A percentile compares a stretch with the other conserved stretches of the same genome.
Evolutionary conservation across 2,797 vertebrate species (phyloP).

Genomic region (Diplodus puntazzo): DNA sequence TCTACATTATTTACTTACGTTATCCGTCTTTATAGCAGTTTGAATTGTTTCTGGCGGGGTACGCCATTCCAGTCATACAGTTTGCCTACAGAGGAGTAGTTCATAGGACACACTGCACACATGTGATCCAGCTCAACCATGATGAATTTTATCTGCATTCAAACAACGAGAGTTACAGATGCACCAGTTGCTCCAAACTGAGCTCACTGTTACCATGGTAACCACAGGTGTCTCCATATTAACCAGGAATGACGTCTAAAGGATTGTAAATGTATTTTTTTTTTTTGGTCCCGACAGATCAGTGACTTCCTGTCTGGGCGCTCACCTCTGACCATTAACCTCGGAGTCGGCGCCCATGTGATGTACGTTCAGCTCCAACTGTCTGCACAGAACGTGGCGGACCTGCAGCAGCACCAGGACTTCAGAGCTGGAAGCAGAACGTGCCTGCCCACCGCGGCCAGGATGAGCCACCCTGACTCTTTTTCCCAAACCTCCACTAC

Average conservation of each 20-base stretch:
- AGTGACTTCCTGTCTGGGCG: conserved; percentile 94
- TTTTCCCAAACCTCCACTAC: conserved; percentile 45
- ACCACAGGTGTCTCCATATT: not conserved
- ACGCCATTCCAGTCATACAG: not conserved
- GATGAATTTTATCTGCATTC: not conserved
- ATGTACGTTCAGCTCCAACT: conserved; percentile 97
- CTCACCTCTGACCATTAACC: conserved; percentile 91
- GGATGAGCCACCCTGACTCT: conserved; percentile 58
- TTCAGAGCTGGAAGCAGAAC: conserved; percentile 13
- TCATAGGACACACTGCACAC: not conserved
- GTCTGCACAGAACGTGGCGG: conserved; percentile 86
- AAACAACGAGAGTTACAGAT: not conserved
- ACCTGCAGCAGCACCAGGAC: conserved; percentile 67
- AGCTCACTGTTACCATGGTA: not conserved
- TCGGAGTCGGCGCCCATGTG: conserved; percentile 92
- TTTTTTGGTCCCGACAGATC: conserved; percentile 86
- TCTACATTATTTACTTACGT: not conserved
- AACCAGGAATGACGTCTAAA: not conserved
- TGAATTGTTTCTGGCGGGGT: not conserved
- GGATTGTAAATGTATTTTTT: conserved; percentile 1
- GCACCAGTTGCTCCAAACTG: not conserved
- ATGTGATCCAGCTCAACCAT: not conserved
- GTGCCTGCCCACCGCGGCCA: conserved; percentile 38
- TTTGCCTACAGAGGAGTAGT: not conserved
- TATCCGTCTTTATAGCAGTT: not conserved